These are phyloP conservation scores for Vesta saturnalis DNA, from an alignment of 2,888 invertebrate species.

Conservation along the genomic window DNA sequence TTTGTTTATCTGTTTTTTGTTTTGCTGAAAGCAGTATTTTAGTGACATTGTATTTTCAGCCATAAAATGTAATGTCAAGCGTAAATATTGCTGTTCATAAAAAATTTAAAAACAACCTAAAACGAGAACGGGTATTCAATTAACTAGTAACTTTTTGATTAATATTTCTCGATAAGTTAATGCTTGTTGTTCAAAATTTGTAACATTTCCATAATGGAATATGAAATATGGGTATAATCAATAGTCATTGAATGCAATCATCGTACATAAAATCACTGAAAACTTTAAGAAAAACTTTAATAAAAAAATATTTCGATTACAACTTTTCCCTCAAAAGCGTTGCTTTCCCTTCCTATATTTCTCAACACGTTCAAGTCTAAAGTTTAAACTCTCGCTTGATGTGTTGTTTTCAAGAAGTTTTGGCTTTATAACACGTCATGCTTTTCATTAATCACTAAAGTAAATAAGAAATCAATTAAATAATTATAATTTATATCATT, in stretches of 20 bases:
- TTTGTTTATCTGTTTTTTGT: no score
- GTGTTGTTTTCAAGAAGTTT: conserved; percentile 8
- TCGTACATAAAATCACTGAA: neutral
- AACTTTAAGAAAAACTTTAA: neutral
- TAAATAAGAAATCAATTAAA: neutral
- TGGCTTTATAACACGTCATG: neutral
- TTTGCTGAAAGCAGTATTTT: no score
- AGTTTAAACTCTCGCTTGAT: conserved; percentile 1
- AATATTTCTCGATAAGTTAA: no score
- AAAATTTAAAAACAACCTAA: no score
- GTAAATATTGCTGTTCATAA: no score
- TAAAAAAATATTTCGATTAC: conserved; percentile 1
- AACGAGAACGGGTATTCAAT: no score
- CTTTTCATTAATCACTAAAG: neutral
- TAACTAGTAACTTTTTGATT: no score
- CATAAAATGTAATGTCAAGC: no score
- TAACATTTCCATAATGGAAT: no score
- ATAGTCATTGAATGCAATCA: neutral
- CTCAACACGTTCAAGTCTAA: neutral
- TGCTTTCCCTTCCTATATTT: conserved; percentile 3
- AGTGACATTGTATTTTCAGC: no score
- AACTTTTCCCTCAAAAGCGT: neutral
- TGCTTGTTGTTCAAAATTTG: no score
- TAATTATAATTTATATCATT: neutral
- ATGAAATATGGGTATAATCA: no score